These are phyloP conservation scores for Butorides virescens DNA, from an alignment of 2,113 vertebrate species.

Conservation along the genomic window DNA sequence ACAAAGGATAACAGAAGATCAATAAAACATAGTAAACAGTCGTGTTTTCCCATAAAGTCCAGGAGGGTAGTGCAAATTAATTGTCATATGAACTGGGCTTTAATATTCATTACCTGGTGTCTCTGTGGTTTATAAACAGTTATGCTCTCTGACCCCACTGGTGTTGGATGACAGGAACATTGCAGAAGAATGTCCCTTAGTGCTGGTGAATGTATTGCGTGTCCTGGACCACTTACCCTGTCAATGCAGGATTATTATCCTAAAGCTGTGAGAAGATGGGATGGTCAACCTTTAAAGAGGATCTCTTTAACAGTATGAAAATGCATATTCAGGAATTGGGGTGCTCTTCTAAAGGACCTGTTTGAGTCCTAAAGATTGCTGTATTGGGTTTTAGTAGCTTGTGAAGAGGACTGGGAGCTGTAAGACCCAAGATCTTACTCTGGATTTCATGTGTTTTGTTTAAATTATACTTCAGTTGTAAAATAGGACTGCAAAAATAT, in stretches of 20 bases:
- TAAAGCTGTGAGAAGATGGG: not conserved
- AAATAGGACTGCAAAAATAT: not conserved
- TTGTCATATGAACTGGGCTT: not conserved
- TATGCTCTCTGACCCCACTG: not conserved
- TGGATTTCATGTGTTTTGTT: not conserved
- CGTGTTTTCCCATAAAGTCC: not conserved
- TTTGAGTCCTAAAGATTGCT: not conserved
- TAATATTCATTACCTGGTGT: not conserved
- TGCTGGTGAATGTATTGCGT: not conserved
- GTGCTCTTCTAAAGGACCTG: not conserved
- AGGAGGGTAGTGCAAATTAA: not conserved
- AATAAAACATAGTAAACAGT: not conserved
- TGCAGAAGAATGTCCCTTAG: not conserved
- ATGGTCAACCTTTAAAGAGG: not conserved
- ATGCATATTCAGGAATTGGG: not conserved
- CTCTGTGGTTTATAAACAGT: not conserved
- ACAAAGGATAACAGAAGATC: not conserved
- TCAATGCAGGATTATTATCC: not conserved
- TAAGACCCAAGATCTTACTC: not conserved
- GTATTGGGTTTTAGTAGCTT: not conserved
- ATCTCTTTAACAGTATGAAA: not conserved
- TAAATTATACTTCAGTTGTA: not conserved
- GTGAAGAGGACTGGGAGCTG: not conserved
- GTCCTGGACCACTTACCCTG: not conserved
- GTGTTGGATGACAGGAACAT: not conserved